phyloP scores from a whole-genome alignment of 1,140 invertebrate genomes.

The Microplitis mediator region DNA sequence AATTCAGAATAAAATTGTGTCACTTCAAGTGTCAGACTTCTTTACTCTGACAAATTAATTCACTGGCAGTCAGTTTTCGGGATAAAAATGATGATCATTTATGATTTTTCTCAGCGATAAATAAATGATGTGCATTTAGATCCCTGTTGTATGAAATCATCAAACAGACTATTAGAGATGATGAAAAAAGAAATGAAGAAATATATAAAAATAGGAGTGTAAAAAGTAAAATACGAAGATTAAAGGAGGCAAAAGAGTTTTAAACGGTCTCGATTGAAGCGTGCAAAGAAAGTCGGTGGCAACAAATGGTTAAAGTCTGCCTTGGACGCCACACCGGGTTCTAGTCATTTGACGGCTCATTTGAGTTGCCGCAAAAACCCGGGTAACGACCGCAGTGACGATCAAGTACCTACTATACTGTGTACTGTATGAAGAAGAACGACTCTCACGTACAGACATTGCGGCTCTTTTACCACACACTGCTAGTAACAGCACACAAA shows the following conservation, averaged over 20 bases:
- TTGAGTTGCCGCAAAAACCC: slow-evolving; percentile 45
- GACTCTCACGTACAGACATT: slow-evolving; percentile 28
- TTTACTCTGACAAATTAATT: too few relatives aligned
- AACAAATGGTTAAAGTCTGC: slow-evolving; percentile 51
- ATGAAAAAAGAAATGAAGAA: too few relatives aligned
- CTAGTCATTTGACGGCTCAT: slow-evolving; percentile 53
- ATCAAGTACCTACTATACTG: slow-evolving; percentile 23
- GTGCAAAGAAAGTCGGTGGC: slow-evolving; percentile 45
- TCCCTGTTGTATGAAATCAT: too few relatives aligned
- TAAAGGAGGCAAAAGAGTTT: neutral
- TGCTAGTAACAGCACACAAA: neutral
- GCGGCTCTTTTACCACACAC: slow-evolving; percentile 10
- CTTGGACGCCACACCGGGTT: slow-evolving; percentile 36
- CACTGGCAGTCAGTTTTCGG: too few relatives aligned
- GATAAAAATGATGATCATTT: too few relatives aligned
- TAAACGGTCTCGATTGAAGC: slow-evolving; percentile 37
- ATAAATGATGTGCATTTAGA: too few relatives aligned
- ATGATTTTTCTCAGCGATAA: too few relatives aligned
- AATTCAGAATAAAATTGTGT: too few relatives aligned
- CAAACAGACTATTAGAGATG: too few relatives aligned
- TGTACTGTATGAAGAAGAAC: slow-evolving; percentile 14
- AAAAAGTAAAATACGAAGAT: neutral
- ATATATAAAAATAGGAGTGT: too few relatives aligned
- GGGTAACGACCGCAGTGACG: slow-evolving; percentile 39
- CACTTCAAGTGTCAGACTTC: too few relatives aligned